Conservation (phyloP, 2,888 invertebrate species). For the Acanthosepion lycidas region DNA sequence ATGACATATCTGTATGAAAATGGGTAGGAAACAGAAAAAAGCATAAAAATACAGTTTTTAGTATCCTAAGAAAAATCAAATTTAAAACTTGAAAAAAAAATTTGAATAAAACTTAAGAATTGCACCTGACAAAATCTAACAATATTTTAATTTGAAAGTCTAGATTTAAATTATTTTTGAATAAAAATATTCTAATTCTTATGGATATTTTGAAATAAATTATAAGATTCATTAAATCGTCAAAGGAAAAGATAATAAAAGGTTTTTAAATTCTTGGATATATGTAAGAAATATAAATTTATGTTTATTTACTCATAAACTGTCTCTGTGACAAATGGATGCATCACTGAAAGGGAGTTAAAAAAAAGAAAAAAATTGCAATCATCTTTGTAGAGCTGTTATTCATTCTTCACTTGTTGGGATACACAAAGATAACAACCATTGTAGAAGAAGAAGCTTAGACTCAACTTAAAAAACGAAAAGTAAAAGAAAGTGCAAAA, state of each 20-base stretch:
- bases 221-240: not conserved
- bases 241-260: not conserved
- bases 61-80: not conserved
- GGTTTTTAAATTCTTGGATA: not conserved
- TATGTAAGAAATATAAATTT: not conserved
- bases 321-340: not conserved
- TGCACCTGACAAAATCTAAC: not conserved
- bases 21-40: not conserved
- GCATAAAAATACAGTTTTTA: not conserved
- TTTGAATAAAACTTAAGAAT: not conserved
- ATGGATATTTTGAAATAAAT: not conserved
- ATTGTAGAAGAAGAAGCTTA: constrained; percentile 8
- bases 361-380: not conserved
- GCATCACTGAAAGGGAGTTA: constrained; percentile 10
- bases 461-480: constrained; percentile 13
- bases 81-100: not conserved
- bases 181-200: not conserved
- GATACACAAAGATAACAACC: constrained; percentile 12
- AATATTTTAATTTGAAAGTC: not conserved
- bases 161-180: not conserved
- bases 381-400: constrained; percentile 11
- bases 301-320: not conserved
- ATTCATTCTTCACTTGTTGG: constrained; percentile 20
- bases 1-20: not conserved
- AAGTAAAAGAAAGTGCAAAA: constrained; percentile 17